A percentile compares a stretch with the other conserved stretches of the same genome.
phyloP scores from a whole-genome alignment of 2,797 vertebrate genomes.

The Acrossocheilus wenchowensis region DNA sequence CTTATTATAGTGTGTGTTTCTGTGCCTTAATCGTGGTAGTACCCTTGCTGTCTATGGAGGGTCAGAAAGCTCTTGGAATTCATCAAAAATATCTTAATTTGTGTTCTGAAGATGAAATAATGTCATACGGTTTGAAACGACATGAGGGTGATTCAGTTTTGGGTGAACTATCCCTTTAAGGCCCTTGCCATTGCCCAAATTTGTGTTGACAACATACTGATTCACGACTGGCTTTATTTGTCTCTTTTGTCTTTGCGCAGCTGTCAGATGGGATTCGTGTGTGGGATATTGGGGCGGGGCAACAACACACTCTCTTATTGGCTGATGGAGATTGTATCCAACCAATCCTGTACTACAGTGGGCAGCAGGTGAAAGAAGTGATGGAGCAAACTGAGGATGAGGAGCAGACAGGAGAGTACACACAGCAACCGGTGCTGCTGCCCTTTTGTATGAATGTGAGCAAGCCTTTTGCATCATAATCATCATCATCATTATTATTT shows the following conservation, averaged over 20 bases:
- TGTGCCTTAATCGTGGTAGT: too few species aligned
- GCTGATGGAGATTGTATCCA: slow-evolving; percentile 93
- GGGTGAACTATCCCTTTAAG: background rate
- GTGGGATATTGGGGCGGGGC: slow-evolving; percentile 89
- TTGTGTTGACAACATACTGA: background rate
- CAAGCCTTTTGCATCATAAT: background rate
- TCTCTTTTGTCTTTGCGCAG: slow-evolving; percentile 68
- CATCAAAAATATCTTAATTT: background rate
- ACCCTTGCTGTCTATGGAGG: background rate
- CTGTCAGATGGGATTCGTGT: slow-evolving; percentile 84
- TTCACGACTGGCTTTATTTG: background rate
- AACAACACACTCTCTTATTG: slow-evolving; percentile 89
- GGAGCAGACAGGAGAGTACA: slow-evolving; percentile 71
- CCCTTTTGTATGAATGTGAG: slow-evolving; percentile 90
- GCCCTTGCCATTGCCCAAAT: background rate
- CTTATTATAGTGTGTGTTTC: too few species aligned
- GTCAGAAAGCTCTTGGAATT: background rate
- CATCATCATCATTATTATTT: background rate
- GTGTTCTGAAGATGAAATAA: background rate
- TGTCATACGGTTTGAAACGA: background rate
- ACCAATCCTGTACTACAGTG: slow-evolving; percentile 93
- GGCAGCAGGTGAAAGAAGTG: slow-evolving; percentile 79
- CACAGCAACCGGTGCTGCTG: slow-evolving; percentile 84
- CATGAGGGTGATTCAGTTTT: background rate
- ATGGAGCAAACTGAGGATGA: slow-evolving; percentile 56